These are phyloP conservation scores for Tubulanus polymorphus DNA, from an alignment of 2,888 invertebrate species.

Conservation along the genomic window DNA sequence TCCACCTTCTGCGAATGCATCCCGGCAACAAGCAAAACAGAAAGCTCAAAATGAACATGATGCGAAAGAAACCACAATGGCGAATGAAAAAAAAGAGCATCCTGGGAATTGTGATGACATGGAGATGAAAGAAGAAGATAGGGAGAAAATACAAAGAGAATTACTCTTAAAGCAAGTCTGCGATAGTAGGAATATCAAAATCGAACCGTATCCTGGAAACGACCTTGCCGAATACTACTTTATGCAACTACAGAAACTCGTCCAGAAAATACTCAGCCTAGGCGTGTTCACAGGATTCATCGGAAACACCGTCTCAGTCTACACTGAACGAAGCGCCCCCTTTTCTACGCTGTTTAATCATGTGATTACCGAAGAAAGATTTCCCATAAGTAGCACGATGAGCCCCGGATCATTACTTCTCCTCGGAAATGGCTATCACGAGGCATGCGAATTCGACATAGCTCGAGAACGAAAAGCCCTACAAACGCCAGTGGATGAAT, in stretches of 20 bases:
- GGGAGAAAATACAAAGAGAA: background rate
- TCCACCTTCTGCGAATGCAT: background rate
- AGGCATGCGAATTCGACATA: background rate
- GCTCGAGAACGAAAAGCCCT: background rate
- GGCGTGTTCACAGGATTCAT: background rate
- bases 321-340: background rate
- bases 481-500: background rate
- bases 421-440: background rate
- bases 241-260: background rate
- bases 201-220: background rate
- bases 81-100: no score
- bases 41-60: no score
- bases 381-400: slow-evolving; percentile 1
- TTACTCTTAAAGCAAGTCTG: background rate
- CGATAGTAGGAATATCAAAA: background rate
- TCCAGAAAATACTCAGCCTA: background rate
- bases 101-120: no score
- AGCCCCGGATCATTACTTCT: background rate
- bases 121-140: background rate
- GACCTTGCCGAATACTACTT: background rate
- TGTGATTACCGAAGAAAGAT: background rate
- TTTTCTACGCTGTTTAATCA: background rate
- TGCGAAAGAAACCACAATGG: no score
- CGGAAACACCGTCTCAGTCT: background rate
- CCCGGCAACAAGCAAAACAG: background rate